Percentiles rank a stretch among this genome's conserved stretches.
phyloP scores from a whole-genome alignment of 2,888 invertebrate species.

The Patella ulyssiponensis region DNA sequence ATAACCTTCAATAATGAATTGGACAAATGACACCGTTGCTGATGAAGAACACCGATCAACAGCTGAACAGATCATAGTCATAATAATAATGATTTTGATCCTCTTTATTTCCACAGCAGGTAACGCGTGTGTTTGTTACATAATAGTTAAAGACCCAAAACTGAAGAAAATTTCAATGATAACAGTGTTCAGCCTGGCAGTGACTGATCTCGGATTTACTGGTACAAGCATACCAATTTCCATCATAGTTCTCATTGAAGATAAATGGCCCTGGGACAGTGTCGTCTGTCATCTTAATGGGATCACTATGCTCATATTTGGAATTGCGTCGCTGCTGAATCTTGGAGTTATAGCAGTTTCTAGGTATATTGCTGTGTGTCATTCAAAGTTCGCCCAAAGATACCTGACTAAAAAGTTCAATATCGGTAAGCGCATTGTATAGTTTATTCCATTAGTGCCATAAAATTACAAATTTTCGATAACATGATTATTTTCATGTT shows the following conservation, averaged over 20 bases:
- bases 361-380: neutral
- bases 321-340: neutral
- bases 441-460: no score
- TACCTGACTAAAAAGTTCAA: neutral
- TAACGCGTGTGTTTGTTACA: neutral
- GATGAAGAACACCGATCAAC: neutral
- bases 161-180: neutral
- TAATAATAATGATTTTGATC: neutral
- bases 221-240: neutral
- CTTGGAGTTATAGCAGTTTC: neutral
- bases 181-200: neutral
- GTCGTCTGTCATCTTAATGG: neutral
- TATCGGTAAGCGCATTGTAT: neutral
- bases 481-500: no score
- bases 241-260: neutral
- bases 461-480: no score
- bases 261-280: neutral
- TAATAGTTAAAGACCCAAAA: neutral
- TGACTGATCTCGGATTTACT: neutral
- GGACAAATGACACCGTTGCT: no score
- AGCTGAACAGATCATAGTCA: neutral
- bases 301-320: neutral
- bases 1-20: no score
- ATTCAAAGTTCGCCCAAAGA: neutral
- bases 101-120: neutral